Percentiles rank a stretch among this genome's conserved stretches.
phyloP scores from a whole-genome alignment of 2,113 vertebrate genomes.

The Muscicapa adusta region DNA sequence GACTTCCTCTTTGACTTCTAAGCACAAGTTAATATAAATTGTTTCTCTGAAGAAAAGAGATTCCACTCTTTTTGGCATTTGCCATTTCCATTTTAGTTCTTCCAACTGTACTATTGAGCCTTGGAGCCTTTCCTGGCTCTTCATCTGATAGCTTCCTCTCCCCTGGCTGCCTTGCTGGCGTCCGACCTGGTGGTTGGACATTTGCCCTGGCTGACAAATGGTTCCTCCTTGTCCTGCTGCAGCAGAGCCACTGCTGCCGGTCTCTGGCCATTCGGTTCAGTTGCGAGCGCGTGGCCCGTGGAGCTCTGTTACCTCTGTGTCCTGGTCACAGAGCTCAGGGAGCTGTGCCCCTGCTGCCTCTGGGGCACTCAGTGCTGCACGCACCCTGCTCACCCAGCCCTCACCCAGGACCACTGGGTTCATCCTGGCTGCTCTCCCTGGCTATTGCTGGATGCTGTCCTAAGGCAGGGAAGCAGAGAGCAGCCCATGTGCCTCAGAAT shows the following conservation, averaged over 20 bases:
- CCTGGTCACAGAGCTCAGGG: background rate
- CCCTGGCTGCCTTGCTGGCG: background rate
- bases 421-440: background rate
- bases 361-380: background rate
- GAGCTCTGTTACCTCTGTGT: background rate
- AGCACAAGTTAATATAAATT: background rate
- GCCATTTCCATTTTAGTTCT: slow-evolving; percentile 13
- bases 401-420: rapidly evolving
- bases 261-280: background rate
- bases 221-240: background rate
- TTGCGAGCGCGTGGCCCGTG: background rate
- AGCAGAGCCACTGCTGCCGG: rapidly evolving
- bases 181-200: background rate
- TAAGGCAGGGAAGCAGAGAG: background rate
- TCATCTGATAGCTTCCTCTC: slow-evolving; percentile 34
- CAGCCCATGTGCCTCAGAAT: background rate
- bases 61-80: slow-evolving; percentile 9
- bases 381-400: rapidly evolving
- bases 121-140: slow-evolving; percentile 34
- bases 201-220: slow-evolving; percentile 9
- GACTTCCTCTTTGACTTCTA: background rate
- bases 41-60: background rate
- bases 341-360: background rate
- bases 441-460: background rate
- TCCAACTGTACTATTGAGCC: background rate